Evolutionary conservation across 1,140 invertebrate species (phyloP), one percentile per base, ranked within the genome.

Genomic region (Holcopasites calliopsidis): DNA sequence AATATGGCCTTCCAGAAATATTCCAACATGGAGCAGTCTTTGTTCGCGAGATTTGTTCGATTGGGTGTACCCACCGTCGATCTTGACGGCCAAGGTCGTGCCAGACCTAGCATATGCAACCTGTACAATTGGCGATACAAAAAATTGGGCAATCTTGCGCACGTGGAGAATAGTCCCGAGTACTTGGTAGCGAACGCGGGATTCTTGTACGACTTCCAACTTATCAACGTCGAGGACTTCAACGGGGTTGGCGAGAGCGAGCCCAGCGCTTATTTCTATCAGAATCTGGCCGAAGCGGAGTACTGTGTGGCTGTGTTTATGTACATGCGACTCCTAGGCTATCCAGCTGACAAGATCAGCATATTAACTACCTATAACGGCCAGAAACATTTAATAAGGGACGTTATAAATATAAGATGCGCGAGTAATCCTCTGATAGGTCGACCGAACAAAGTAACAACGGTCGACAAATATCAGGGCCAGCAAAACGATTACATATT

Each of bases 1-100:
- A 99, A 99, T 89, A 99, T 99, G 97, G 98, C 98, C 18, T 99
- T 99, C 91, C 98, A 99, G 91, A 99, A 99, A 89, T 99, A 98
- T 91, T 98, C 97, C 7, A 99, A 99, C 88, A 99, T 99, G 99
- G 99, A 99, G 88, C 99, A 99, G 89, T 98, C 97, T 40, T 92
- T 99, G 3, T 99, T 99, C 89, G 98, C 98, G 0, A 92, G 99
- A 58, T 96, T 99, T 88, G 98, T 99, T 1, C 92, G 98, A 18
- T 93, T 99, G 0, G 98, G 98, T 1, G 98, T 99, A 1, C 98
- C 99, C 0, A 98, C 98, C 1, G 96, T 99, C 33, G 97, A 99
- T 88, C 92, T 99, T 23, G 99, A 99, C 92, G 97, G 97, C 0
- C 99, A 99, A 91, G 99, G 99, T 80, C 94, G 99, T 92, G 96